Evolutionary conservation across 1,140 invertebrate genomes (phyloP), one percentile per base, ranked within the genome.

Genomic region (Drosophila quadrilineata): DNA sequence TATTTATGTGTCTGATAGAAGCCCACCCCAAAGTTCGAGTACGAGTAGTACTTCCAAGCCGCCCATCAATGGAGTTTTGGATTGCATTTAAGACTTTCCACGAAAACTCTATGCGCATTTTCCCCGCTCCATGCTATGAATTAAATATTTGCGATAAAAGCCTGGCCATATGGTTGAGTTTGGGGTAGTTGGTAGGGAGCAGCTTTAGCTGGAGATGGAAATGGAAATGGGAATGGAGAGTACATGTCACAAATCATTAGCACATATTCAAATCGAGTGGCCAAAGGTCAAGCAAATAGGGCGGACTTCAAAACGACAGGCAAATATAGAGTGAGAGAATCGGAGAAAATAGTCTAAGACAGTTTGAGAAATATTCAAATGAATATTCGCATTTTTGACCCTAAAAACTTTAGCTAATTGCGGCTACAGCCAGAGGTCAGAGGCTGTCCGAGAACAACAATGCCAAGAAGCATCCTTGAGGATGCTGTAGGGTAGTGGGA

Each of bases 171-270:
- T 35, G 10, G 43, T n/a, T 41, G 26, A 10, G 14, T 6, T 26
- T 46, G n/a, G n/a, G 29, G 31, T 53, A 50, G 10, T 35, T 48
- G 43, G 28, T 38, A 33, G 29, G 19, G 31, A 17, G 35, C 21
- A 59, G 29, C 22, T 31, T 22, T 17, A 36, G 12, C 19, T 33
- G 59, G 14, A 24, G n/a, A n/a, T n/a, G n/a, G n/a, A n/a, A n/a
- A n/a, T n/a, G n/a, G n/a, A n/a, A n/a, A n/a, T n/a, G n/a, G 38
- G 12, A 41, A 38, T 26, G 52, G 45, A 74, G n/a, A n/a, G n/a
- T n/a, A 62, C 75, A 79, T 85, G 79, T 85, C 79, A 75, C 80
- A 71, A 86, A 85, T 85, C 79, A 85, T 85, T 85, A 85, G 79
- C 79, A 85, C 79, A 68, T 85, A 85, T 85, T 85, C 79, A 85